Evolutionary conservation across 2,113 vertebrate genomes (phyloP), one percentile per base, ranked within the genome.

Genomic region (Halichoeres trimaculatus): DNA sequence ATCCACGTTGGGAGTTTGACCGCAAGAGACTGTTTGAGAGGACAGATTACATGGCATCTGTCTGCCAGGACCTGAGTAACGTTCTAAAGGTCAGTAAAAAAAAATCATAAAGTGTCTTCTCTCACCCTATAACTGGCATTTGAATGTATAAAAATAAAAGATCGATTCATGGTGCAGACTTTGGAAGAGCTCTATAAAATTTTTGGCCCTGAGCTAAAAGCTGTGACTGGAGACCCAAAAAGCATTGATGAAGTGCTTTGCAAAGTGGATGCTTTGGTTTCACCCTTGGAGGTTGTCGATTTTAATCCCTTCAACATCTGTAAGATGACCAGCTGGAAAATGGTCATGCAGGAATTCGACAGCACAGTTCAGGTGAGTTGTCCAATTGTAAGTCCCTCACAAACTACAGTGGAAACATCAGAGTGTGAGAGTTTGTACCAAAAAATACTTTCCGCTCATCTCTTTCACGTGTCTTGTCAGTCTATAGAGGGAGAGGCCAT

Each of bases 1-100:
- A 93, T 14, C 72, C 92, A 0, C 94, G 94, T 9, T 99, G 98
- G 98, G 97, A 99, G 80, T 99, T 99, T 79, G 96, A 99, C n/a
- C 90, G 89, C 2, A 96, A 95, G 53, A 93, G 87, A 70, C 92
- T 99, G 23, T 99, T 99, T 87, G 95, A 96, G 85, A 95, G 93
- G 82, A 97, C 95, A 0, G 97, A 98, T 73, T 96, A 97, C 79
- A 97, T 99, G 94, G 86, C 95, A 60, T 76, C 83, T 5, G 81
- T 99, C 85, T 99, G 97, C 70, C 96, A 97, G 74, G 96, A 98
- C 68, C 88, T 99, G 0, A 83, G 80, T 60, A 80, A 91, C 45
- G 20, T 97, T 65, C 82, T 99, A 57, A 96, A 98, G 95, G 98
- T 99, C 19, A 68, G 84, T 26, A 7, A 17, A 7, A 17, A 23